These are phyloP conservation scores for Thymallus thymallus DNA, from an alignment of 2,113 vertebrate species.

Conservation along the genomic window DNA sequence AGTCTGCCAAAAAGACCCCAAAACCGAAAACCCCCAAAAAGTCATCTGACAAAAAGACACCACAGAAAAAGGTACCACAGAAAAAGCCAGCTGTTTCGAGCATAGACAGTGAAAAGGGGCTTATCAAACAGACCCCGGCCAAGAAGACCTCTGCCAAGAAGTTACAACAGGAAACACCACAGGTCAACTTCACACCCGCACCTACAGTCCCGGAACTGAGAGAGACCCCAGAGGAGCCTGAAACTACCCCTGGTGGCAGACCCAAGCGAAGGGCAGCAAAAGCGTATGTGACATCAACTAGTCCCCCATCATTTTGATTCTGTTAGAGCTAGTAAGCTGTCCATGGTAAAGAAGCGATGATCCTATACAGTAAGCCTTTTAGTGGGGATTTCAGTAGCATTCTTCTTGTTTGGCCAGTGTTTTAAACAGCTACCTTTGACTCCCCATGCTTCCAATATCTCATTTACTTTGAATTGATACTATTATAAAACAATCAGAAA, in stretches of 20 bases:
- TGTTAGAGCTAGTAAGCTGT: background rate
- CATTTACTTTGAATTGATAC: too few relatives aligned
- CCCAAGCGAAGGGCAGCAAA: background rate
- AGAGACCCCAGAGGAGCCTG: background rate
- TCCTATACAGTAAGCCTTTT: too few relatives aligned
- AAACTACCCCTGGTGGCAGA: background rate
- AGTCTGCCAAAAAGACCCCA: background rate
- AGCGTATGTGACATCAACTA: background rate
- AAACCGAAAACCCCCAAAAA: background rate
- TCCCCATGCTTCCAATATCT: too few relatives aligned
- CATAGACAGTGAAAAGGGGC: too few relatives aligned
- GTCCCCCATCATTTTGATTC: background rate
- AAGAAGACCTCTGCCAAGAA: background rate
- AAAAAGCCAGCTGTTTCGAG: too few relatives aligned
- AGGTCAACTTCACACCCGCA: background rate
- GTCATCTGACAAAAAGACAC: background rate
- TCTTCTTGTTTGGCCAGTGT: too few relatives aligned
- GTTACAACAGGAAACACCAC: background rate
- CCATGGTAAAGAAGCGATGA: too few relatives aligned
- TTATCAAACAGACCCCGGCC: background rate
- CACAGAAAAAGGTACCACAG: background rate
- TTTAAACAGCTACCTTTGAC: too few relatives aligned
- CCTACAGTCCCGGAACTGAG: background rate
- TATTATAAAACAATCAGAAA: too few relatives aligned
- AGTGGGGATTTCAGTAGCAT: too few relatives aligned